Evolutionary conservation across 2,888 invertebrate species (phyloP), one percentile per base, ranked within the genome.

Genomic region (Sialis fuliginosa): DNA sequence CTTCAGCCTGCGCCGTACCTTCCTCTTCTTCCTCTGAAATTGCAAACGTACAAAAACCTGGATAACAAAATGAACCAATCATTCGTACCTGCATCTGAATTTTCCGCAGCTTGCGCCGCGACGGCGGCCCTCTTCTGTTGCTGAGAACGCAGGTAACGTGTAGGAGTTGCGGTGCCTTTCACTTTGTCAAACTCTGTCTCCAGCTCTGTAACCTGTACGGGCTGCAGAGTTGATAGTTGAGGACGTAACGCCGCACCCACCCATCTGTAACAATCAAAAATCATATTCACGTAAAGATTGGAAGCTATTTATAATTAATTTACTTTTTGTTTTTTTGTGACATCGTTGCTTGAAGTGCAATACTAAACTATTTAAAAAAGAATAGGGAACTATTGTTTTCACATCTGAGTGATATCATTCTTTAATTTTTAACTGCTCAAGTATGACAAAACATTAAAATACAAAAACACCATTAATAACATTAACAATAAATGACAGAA

Each of bases 121-220:
- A 70, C 66, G 41, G 73, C 65, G 6, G 74, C 73, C 37, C 77
- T 68, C 59, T 78, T 76, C 54, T 79, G 76, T 65, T 86, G 89
- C 57, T 92, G 88, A 3, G 91, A 91, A 46, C 85, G 71, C 45
- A 91, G 67, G 58, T 81, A 87, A 8, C 91, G 69, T 0, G 70
- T 72, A 30, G 88, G 86, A n/a, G 68, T 63, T 0, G 81, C 79
- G 59, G 77, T 80, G 45, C 71, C 67, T 39, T 66, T 68, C 42
- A 77, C 63, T 58, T 87, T 87, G 43, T 80, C 77, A 68, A 96
- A 96, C 58, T 93, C 87, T 34, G 80, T 75, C 56, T 95, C 83
- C 41, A 97, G 63, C 64, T 96, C 96, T 48, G 87, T 79, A 33
- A 93, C 70, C 57, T 91, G 87, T 1, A 95, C 84, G 2, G 93